Evolutionary conservation across 2,888 invertebrate species (phyloP).

Genomic region (Trissolcus brochymenae): DNA sequence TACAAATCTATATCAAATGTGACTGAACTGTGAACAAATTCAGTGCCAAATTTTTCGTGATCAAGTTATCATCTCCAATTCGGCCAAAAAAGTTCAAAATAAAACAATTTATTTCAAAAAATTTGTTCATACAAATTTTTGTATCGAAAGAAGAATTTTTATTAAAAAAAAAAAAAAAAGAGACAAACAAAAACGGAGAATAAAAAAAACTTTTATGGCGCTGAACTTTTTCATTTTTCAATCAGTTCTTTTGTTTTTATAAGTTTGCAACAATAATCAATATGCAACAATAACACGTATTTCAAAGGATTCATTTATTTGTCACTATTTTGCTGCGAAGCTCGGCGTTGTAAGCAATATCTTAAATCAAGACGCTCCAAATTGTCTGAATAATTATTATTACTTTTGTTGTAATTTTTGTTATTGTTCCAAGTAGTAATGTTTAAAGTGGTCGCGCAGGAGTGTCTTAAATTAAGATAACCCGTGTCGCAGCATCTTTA

Average conservation of each 20-base stretch:
- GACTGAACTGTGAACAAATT: constrained; percentile 51
- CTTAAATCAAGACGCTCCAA: constrained; percentile 32
- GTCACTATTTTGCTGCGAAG: constrained; percentile 49
- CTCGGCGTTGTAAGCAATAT: constrained; percentile 15
- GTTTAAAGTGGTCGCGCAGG: neutral
- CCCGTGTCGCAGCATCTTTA: constrained; percentile 25
- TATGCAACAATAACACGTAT: constrained; percentile 58
- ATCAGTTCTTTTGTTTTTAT: constrained; percentile 55
- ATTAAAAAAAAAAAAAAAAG: no score
- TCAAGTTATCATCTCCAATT: neutral
- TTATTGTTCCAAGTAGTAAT: constrained; percentile 6
- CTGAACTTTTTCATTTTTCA: constrained; percentile 64
- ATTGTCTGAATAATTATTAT: neutral
- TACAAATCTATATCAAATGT: constrained; percentile 61
- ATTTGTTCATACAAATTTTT: no score
- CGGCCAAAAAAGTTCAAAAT: no score
- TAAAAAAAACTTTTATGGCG: constrained; percentile 32
- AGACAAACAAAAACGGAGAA: no score
- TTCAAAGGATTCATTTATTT: constrained; percentile 56
- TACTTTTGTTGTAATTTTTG: neutral
- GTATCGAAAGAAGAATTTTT: no score
- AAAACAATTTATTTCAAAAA: no score
- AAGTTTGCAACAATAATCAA: constrained; percentile 56
- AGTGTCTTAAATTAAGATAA: constrained; percentile 26
- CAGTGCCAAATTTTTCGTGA: constrained; percentile 35